A percentile compares a stretch with the other conserved stretches of the same genome.
Conservation (phyloP, 92 coral and sea anemone species). For the Parazoanthus swiftii region DNA sequence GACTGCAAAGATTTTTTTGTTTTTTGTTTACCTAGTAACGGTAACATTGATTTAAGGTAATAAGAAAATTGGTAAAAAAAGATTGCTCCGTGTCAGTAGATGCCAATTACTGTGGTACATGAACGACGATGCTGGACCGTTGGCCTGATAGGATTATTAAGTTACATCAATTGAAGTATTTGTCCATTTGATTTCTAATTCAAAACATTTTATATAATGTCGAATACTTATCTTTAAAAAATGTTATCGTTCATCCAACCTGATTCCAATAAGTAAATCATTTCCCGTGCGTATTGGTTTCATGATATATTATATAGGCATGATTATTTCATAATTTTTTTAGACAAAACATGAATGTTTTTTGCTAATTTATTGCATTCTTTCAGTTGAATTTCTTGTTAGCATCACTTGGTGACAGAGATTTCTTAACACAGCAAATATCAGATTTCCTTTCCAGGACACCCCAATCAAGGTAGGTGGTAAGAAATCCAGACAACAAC, state of each 20-base stretch:
- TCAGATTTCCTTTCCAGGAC: slow-evolving; percentile 96
- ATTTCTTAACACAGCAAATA: slow-evolving; percentile 79
- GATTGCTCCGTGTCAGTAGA: too few relatives aligned
- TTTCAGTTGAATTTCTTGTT: slow-evolving; percentile 82
- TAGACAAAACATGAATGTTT: background rate
- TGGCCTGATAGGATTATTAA: too few relatives aligned
- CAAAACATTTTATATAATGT: background rate
- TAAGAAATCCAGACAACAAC: too few relatives aligned
- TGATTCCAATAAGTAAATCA: background rate
- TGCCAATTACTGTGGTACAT: too few relatives aligned
- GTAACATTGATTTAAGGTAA: too few relatives aligned
- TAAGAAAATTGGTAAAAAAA: too few relatives aligned
- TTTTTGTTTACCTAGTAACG: too few relatives aligned
- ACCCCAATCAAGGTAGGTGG: slow-evolving; percentile 85
- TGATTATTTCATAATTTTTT: too few relatives aligned
- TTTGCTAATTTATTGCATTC: slow-evolving; percentile 7
- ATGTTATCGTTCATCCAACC: background rate
- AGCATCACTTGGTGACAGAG: slow-evolving; percentile 91
- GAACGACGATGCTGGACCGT: too few relatives aligned
- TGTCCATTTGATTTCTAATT: background rate
- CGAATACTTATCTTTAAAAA: background rate
- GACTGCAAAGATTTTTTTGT: too few relatives aligned
- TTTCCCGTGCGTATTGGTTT: background rate
- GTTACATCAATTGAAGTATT: background rate
- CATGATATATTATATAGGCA: background rate